These are phyloP conservation scores for Burhinus oedicnemus DNA, from an alignment of 2,113 vertebrate genomes.

Conservation along the genomic window DNA sequence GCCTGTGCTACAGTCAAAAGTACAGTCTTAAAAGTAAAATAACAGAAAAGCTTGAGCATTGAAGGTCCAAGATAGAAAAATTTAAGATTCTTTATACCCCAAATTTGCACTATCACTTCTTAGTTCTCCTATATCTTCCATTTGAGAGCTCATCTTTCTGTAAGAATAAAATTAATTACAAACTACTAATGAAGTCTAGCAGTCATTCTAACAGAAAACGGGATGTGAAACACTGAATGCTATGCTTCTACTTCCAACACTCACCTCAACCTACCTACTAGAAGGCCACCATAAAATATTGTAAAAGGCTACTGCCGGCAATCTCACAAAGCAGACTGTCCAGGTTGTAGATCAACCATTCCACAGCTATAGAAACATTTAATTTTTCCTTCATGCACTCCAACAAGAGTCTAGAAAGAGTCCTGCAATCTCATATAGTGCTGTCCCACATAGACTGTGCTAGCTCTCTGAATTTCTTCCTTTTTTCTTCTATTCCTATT, in stretches of 20 bases:
- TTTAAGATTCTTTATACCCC: background rate
- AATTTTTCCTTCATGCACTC: background rate
- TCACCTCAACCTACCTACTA: background rate
- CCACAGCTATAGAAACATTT: background rate
- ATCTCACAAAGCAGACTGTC: background rate
- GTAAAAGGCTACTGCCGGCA: background rate
- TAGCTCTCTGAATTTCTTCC: background rate
- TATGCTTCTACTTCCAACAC: background rate
- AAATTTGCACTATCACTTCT: background rate
- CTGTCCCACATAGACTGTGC: background rate
- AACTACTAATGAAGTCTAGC: background rate
- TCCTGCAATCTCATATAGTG: background rate
- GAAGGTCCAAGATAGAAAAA: background rate
- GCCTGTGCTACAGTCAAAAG: background rate
- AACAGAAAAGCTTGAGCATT: background rate
- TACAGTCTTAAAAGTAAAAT: background rate
- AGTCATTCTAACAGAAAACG: background rate
- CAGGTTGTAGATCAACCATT: background rate
- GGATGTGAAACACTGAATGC: background rate
- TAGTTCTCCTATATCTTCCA: background rate
- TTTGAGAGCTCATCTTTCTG: background rate
- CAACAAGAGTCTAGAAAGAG: background rate
- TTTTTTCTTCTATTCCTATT: background rate
- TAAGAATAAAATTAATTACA: background rate
- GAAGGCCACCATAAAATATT: background rate